These are phyloP conservation scores for Tenthredo distinguenda DNA, from an alignment of 2,888 invertebrate genomes.

Conservation along the genomic window DNA sequence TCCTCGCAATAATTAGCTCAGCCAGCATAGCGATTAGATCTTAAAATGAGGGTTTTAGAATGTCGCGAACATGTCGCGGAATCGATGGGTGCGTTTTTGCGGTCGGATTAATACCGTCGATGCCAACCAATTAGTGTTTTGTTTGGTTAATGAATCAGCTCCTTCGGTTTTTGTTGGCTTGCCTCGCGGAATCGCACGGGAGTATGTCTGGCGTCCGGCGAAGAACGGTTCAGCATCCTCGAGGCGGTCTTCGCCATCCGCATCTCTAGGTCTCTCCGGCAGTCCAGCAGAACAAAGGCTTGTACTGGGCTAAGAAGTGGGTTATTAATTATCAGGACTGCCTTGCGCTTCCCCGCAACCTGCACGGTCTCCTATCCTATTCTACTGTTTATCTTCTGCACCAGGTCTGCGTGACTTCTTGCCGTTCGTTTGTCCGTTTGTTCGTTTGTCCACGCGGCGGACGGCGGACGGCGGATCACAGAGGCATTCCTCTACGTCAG, in stretches of 20 bases:
- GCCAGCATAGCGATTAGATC: not conserved
- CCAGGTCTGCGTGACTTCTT: conserved; percentile 42
- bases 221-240: conserved; percentile 41
- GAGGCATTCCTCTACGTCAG: conserved; percentile 61
- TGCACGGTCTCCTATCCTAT: conserved; percentile 49
- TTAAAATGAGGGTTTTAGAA: not conserved
- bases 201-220: conserved; percentile 28
- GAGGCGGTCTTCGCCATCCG: conserved; percentile 33
- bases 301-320: conserved; percentile 65
- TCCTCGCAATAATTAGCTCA: not conserved
- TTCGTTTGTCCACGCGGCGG: conserved; percentile 53
- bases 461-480: conserved; percentile 57
- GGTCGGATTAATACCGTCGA: conserved; percentile 60
- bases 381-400: conserved; percentile 44
- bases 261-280: conserved; percentile 18
- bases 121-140: conserved; percentile 72
- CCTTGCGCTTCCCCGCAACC: conserved; percentile 54
- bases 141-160: conserved; percentile 67
- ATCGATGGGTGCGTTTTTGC: not conserved
- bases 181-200: conserved; percentile 33
- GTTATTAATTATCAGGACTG: conserved; percentile 70
- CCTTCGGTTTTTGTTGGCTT: conserved; percentile 26
- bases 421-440: conserved; percentile 36
- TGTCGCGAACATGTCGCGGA: conserved; percentile 12
- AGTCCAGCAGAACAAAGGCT: conserved; percentile 62